A percentile compares a stretch with the other conserved stretches of the same genome.
Conservation (phyloP, 2,888 invertebrate genomes). For the Clitarchus hookeri region DNA sequence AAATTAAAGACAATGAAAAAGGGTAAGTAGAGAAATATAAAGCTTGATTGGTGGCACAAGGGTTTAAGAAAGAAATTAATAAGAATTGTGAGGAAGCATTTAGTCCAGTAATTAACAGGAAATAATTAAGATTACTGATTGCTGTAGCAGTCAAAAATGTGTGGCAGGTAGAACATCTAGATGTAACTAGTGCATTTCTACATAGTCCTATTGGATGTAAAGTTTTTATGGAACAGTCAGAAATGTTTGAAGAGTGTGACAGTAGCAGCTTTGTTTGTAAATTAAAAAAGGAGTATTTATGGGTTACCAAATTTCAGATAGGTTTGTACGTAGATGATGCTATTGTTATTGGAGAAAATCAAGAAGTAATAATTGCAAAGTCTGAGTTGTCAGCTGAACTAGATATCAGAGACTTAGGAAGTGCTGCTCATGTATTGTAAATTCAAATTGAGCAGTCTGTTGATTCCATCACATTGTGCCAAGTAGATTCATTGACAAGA, state of each 20-base stretch:
- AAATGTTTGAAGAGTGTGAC: background rate
- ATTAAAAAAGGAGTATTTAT: background rate
- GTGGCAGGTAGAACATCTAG: background rate
- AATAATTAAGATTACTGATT: background rate
- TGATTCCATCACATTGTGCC: background rate
- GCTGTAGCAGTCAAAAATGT: background rate
- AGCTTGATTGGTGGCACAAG: background rate
- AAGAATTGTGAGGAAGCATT: background rate
- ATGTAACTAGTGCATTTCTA: background rate
- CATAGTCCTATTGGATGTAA: background rate
- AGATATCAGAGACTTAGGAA: background rate
- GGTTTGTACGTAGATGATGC: constrained; percentile 6
- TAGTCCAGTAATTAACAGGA: too few relatives aligned
- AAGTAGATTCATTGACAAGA: background rate
- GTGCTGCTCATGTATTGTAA: background rate
- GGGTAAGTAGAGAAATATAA: constrained; percentile 22
- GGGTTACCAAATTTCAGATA: constrained; percentile 23
- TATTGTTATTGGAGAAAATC: background rate
- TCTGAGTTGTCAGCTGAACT: background rate
- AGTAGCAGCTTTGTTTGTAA: background rate
- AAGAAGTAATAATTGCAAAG: background rate
- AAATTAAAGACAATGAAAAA: background rate
- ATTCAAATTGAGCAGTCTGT: background rate
- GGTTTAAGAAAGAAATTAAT: background rate
- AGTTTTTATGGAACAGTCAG: background rate